phyloP scores from a whole-genome alignment of 2,797 vertebrate species.

The Leucoraja ocellata region DNA sequence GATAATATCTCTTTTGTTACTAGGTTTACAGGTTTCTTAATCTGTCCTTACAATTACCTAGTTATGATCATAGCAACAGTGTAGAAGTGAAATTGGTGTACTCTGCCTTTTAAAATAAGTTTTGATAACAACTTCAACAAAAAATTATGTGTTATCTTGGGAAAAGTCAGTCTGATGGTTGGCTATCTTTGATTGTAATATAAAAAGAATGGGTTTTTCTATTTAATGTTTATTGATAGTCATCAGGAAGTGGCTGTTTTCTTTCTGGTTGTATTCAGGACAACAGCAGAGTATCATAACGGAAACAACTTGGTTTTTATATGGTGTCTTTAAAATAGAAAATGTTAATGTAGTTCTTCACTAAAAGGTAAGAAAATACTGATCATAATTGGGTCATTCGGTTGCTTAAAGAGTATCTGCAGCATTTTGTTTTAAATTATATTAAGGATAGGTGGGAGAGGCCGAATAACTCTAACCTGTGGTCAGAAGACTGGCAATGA shows the following conservation, averaged over 20 bases:
- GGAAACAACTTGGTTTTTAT: background rate
- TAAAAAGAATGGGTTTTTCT: background rate
- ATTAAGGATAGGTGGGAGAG: background rate
- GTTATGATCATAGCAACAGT: background rate
- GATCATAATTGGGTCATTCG: too few relatives aligned
- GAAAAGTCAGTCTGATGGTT: background rate
- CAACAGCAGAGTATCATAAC: background rate
- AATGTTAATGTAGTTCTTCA: background rate
- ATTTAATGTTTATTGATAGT: background rate
- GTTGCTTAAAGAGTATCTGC: too few relatives aligned
- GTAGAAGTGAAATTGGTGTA: background rate
- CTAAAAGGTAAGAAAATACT: background rate
- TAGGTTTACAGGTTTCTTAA: background rate
- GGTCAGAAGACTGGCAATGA: background rate
- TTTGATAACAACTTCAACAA: background rate
- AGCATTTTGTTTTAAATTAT: background rate
- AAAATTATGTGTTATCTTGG: background rate
- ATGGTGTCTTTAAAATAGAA: background rate
- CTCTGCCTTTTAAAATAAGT: background rate
- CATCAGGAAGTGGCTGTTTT: background rate
- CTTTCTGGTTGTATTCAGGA: background rate
- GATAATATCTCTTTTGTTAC: background rate
- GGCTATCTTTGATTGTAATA: background rate
- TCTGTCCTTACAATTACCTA: background rate
- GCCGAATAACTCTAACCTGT: background rate